A percentile compares a stretch with the other conserved stretches of the same genome.
Evolutionary conservation across 2,113 vertebrate genomes (phyloP).

Genomic region (Lophius piscatorius): DNA sequence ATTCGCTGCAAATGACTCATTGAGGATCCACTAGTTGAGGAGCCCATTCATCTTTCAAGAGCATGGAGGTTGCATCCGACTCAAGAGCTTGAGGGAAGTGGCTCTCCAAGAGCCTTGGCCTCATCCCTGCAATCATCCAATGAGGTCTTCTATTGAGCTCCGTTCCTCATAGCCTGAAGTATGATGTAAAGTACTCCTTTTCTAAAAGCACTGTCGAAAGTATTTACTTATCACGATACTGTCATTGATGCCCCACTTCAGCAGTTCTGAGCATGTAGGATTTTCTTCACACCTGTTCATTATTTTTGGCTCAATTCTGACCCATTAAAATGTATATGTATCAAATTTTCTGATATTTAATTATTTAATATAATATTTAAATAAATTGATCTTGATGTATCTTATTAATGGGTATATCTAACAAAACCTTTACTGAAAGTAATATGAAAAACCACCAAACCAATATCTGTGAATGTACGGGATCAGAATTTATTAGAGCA

Average conservation of each 20-base stretch:
- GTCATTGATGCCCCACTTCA: slow-evolving; percentile 69
- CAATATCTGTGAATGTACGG: too few species aligned
- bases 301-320: too few species aligned
- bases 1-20: slow-evolving; percentile 84
- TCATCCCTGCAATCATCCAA: slow-evolving; percentile 72
- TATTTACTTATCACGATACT: slow-evolving; percentile 52
- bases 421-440: too few species aligned
- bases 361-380: too few species aligned
- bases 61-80: slow-evolving; percentile 68
- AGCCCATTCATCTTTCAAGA: slow-evolving; percentile 80
- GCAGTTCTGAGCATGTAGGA: slow-evolving; percentile 2
- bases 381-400: too few species aligned
- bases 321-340: too few species aligned
- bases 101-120: slow-evolving; percentile 63
- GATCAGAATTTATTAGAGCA: too few species aligned
- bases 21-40: slow-evolving; percentile 70
- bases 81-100: slow-evolving; percentile 67
- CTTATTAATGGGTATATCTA: too few species aligned
- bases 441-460: too few species aligned
- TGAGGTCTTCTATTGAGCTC: slow-evolving; percentile 60
- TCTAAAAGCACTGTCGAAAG: slow-evolving; percentile 55
- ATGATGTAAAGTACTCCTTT: slow-evolving; percentile 58
- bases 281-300: too few species aligned
- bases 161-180: slow-evolving; percentile 41
- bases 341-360: too few species aligned